phyloP scores from a whole-genome alignment of 2,113 vertebrate genomes.

The Ammodytes dubius region DNA sequence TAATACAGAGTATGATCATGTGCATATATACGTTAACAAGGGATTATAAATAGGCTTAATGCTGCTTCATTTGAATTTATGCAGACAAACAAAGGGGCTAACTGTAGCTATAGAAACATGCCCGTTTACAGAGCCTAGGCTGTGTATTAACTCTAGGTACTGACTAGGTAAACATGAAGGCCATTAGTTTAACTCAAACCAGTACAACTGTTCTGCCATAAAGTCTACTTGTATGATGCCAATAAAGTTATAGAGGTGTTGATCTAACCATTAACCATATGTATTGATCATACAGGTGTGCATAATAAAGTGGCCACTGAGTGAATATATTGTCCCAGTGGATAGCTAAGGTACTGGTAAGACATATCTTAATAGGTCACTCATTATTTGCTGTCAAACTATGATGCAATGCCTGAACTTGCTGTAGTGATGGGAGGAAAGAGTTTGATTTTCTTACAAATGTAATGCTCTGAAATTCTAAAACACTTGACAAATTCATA shows the following conservation, averaged over 20 bases:
- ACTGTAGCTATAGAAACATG: too few relatives aligned
- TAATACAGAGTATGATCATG: neutral
- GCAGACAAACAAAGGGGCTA: too few relatives aligned
- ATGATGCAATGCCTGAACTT: neutral
- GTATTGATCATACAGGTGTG: neutral
- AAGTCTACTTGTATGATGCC: neutral
- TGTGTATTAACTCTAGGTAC: too few relatives aligned
- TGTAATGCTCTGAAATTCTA: neutral
- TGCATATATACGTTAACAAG: neutral
- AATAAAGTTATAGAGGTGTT: neutral
- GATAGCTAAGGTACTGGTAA: neutral
- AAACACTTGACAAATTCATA: neutral
- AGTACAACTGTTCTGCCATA: too few relatives aligned
- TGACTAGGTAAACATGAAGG: too few relatives aligned
- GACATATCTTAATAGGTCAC: neutral
- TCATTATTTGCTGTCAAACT: neutral
- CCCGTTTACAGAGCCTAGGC: too few relatives aligned
- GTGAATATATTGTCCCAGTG: too few relatives aligned
- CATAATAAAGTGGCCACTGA: neutral
- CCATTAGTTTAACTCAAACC: too few relatives aligned
- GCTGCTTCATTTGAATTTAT: neutral
- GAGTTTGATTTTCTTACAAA: neutral
- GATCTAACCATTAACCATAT: too few relatives aligned
- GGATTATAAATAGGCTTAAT: neutral
- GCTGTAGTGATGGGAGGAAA: neutral